Evolutionary conservation across 2,888 invertebrate genomes (phyloP).

Genomic region (Caenorhabditis virilis): DNA sequence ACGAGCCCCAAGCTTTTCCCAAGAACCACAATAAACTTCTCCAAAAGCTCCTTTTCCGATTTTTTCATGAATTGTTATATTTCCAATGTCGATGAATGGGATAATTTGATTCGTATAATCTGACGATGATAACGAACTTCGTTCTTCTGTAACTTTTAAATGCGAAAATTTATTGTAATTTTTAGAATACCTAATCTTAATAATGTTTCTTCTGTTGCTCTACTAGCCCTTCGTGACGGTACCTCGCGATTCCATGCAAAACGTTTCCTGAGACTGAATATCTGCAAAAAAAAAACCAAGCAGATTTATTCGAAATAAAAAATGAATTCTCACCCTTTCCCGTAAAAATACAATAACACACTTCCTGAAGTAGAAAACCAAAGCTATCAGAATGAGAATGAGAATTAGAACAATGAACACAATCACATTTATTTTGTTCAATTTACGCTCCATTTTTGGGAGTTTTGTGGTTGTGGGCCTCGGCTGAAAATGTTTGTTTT

Average conservation of each 20-base stretch:
- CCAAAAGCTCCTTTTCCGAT: slow-evolving; percentile 66
- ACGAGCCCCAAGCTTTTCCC: slow-evolving; percentile 43
- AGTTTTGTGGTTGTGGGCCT: background rate
- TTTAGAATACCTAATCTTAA: too few species aligned
- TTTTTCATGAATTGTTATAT: slow-evolving; percentile 56
- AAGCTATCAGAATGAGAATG: too few species aligned
- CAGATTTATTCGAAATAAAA: too few species aligned
- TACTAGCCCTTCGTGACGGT: slow-evolving; percentile 24
- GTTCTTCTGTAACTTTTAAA: too few species aligned
- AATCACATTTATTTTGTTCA: background rate
- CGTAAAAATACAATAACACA: too few species aligned
- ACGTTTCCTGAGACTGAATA: background rate
- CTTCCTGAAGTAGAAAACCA: too few species aligned
- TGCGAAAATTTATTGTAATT: too few species aligned
- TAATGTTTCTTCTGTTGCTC: slow-evolving; percentile 43
- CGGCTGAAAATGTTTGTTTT: background rate
- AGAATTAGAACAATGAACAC: background rate
- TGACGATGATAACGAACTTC: slow-evolving; percentile 29
- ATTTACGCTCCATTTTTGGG: background rate
- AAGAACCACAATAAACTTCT: slow-evolving; percentile 60
- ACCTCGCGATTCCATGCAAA: too few species aligned
- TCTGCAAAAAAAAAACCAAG: background rate
- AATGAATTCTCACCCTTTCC: too few species aligned
- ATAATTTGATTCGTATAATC: slow-evolving; percentile 47
- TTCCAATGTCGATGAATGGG: slow-evolving; percentile 52